phyloP scores from a whole-genome alignment of 2,113 vertebrate genomes.

The Muntiacus reevesi region DNA sequence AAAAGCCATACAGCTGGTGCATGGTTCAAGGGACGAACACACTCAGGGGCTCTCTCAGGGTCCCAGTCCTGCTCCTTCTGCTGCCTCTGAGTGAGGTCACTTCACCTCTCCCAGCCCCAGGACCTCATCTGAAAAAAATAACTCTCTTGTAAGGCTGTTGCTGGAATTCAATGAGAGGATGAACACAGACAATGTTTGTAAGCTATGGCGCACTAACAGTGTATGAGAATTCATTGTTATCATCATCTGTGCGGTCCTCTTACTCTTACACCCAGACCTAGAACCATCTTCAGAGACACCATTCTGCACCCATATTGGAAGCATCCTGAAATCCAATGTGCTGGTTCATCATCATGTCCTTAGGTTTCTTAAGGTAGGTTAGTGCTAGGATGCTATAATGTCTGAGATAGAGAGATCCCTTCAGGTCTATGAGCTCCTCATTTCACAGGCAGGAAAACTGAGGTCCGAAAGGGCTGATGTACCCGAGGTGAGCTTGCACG shows the following conservation, averaged over 20 bases:
- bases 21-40: not conserved
- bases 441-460: not conserved
- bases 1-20: not conserved
- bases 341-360: not conserved
- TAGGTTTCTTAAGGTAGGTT: not conserved
- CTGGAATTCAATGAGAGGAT: not conserved
- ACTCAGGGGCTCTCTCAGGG: fast-evolving
- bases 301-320: not conserved
- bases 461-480: not conserved
- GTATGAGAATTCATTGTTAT: fast-evolving
- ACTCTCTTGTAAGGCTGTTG: not conserved
- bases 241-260: not conserved
- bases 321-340: not conserved
- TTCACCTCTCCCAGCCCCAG: not conserved
- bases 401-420: not conserved
- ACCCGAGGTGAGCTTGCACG: fast-evolving
- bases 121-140: not conserved
- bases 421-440: not conserved
- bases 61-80: not conserved
- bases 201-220: not conserved
- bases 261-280: not conserved
- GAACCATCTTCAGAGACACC: not conserved
- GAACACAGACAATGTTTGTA: not conserved
- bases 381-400: not conserved
- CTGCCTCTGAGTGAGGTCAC: not conserved